phyloP scores from a whole-genome alignment of 2,113 vertebrate genomes.

The Crocuta crocuta region DNA sequence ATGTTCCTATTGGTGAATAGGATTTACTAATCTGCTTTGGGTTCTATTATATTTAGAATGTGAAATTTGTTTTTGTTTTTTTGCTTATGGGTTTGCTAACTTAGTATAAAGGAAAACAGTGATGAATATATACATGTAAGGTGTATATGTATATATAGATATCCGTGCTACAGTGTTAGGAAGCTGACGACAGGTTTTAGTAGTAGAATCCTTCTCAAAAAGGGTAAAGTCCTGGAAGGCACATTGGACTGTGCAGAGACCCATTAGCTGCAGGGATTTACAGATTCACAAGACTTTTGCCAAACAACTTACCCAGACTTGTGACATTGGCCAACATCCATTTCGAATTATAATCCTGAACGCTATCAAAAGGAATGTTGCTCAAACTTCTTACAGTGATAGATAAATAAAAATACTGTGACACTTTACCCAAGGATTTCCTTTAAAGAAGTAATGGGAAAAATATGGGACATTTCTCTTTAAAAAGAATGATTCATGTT shows the following conservation, averaged over 20 bases:
- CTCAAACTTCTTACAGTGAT: conserved; percentile 26
- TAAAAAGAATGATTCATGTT: background rate
- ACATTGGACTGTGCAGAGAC: background rate
- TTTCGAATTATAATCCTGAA: conserved; percentile 66
- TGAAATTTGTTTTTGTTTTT: background rate
- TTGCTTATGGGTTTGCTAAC: background rate
- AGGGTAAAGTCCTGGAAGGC: background rate
- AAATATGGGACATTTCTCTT: background rate
- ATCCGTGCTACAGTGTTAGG: background rate
- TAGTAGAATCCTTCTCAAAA: conserved; percentile 28
- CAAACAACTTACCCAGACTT: background rate
- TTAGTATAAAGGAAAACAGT: conserved; percentile 20
- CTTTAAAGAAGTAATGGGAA: conserved; percentile 18
- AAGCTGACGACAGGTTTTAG: background rate
- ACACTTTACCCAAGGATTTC: conserved; percentile 54
- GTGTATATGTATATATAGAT: accelerated
- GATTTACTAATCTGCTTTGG: background rate
- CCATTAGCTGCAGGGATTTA: background rate
- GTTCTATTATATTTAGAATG: background rate
- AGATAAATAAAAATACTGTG: conserved; percentile 16
- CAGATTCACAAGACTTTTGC: background rate
- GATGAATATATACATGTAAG: background rate
- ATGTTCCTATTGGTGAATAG: background rate
- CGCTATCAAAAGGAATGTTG: conserved; percentile 11
- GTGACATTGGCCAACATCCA: background rate